Percentiles rank a stretch among this genome's conserved stretches.
Conservation (phyloP, 1,140 invertebrate genomes). For the Zaprionus gabonicus region DNA sequence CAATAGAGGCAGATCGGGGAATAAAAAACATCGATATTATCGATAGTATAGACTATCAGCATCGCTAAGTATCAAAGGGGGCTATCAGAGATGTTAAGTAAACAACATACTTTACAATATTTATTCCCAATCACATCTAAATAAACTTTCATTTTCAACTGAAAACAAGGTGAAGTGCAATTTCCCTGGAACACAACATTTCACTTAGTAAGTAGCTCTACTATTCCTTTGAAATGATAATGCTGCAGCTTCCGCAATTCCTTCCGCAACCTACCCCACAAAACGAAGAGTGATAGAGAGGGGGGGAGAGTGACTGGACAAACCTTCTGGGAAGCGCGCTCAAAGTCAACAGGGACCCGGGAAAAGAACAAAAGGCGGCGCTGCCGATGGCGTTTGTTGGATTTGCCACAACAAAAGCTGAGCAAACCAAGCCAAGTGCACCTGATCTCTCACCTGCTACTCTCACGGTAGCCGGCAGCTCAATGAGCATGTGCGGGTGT, state of each 20-base stretch:
- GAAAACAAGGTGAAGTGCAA: neutral
- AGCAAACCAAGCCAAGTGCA: slow-evolving; percentile 53
- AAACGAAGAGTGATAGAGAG: neutral
- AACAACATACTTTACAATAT: no score
- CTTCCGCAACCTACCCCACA: slow-evolving; percentile 15
- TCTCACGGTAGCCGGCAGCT: slow-evolving; percentile 62
- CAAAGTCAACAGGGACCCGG: slow-evolving; percentile 36
- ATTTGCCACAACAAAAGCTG: slow-evolving; percentile 56
- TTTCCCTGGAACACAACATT: slow-evolving; percentile 9
- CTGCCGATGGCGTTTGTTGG: slow-evolving; percentile 11
- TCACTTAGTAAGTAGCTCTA: slow-evolving; percentile 10
- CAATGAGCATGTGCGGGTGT: neutral
- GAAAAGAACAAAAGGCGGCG: slow-evolving; percentile 22
- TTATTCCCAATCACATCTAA: neutral
- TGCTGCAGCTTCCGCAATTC: slow-evolving; percentile 27
- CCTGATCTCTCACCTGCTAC: slow-evolving; percentile 38
- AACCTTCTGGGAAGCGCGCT: slow-evolving; percentile 30
- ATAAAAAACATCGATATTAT: no score
- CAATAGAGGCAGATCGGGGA: no score
- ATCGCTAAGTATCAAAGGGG: no score
- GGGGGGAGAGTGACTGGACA: neutral
- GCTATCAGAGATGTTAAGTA: no score
- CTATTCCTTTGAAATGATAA: neutral
- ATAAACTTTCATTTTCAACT: neutral
- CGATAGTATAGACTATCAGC: no score